Conservation (phyloP, 2,797 vertebrate genomes). For the Phalloptychus januarius region DNA sequence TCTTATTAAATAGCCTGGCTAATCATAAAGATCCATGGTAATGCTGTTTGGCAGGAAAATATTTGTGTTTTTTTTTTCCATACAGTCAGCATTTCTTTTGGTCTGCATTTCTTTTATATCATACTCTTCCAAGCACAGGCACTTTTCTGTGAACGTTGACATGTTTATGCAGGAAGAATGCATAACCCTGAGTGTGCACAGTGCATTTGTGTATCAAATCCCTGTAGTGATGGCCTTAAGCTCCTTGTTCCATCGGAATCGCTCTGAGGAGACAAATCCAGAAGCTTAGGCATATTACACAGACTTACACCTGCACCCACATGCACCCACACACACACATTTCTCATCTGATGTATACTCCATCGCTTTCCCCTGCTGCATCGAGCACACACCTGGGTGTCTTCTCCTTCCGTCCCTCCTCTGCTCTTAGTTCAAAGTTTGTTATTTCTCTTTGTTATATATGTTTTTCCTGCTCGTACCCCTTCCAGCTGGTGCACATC, state of each 20-base stretch:
- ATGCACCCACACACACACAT: constrained; percentile 18
- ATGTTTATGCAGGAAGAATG: constrained; percentile 9
- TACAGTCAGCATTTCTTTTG: not conserved
- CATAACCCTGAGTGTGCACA: constrained; percentile 9
- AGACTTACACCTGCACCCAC: constrained; percentile 55
- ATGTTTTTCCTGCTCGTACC: constrained; percentile 6
- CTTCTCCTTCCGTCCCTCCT: not conserved
- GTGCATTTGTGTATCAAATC: constrained; percentile 51
- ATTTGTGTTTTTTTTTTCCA: not conserved
- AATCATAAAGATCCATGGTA: too few species aligned
- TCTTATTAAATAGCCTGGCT: too few species aligned
- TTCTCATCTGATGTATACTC: constrained; percentile 29
- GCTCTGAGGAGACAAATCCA: constrained; percentile 66
- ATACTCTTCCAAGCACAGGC: not conserved
- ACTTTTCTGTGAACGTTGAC: constrained; percentile 14
- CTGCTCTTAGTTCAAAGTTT: constrained; percentile 23
- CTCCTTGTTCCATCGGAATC: constrained; percentile 60
- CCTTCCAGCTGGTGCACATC: constrained; percentile 13
- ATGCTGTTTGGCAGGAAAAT: too few species aligned
- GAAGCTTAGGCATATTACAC: constrained; percentile 69
- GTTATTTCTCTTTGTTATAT: constrained; percentile 20
- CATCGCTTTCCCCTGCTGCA: constrained; percentile 32
- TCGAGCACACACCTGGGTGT: constrained; percentile 37
- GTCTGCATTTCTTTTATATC: not conserved
- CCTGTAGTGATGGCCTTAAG: constrained; percentile 64